Conservation (phyloP, 1,140 invertebrate species). For the Plutomurus gul region DNA sequence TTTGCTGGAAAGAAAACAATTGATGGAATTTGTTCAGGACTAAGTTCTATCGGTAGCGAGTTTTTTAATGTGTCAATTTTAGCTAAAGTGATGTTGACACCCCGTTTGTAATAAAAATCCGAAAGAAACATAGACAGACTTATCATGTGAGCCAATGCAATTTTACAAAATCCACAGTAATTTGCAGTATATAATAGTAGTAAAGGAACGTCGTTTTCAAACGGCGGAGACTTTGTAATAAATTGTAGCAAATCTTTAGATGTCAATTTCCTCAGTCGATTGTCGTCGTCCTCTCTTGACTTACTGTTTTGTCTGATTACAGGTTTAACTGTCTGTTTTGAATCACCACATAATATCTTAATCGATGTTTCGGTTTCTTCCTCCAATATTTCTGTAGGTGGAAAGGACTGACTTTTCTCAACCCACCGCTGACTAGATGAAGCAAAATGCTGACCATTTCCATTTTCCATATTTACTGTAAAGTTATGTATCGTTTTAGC, state of each 20-base stretch:
- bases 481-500: conserved; percentile 46
- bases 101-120: conserved; percentile 19
- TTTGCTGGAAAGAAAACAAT: conserved; percentile 44
- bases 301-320: neutral
- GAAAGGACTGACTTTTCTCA: neutral
- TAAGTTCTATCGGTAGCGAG: conserved; percentile 40
- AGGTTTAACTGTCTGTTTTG: neutral
- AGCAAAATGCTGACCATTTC: neutral
- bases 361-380: neutral
- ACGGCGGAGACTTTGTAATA: neutral
- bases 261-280: neutral
- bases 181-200: conserved; percentile 48
- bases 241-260: conserved; percentile 17
- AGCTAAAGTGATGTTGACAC: conserved; percentile 39
- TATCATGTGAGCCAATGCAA: conserved; percentile 46
- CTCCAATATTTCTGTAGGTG: neutral
- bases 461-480: conserved; percentile 32
- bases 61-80: conserved; percentile 49
- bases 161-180: conserved; percentile 51
- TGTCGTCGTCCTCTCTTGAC: neutral
- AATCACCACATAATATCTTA: neutral
- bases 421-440: conserved; percentile 7
- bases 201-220: neutral
- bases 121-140: conserved; percentile 40
- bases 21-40: conserved; percentile 44